Evolutionary conservation across 2,113 vertebrate species (phyloP).

Genomic region (Hylia prasina): DNA sequence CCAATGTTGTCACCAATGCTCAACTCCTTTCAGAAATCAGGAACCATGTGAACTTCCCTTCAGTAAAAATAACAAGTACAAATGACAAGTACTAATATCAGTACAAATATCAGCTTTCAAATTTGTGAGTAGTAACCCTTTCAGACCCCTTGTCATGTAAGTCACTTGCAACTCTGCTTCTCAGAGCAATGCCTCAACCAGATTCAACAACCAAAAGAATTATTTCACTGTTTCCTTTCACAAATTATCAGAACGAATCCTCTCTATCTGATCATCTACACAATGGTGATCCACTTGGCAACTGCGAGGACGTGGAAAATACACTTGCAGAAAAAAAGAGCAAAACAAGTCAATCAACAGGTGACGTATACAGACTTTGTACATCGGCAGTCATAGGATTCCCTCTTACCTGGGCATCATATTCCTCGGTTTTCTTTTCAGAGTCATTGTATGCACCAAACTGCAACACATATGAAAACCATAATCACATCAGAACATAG

Average conservation of each 20-base stretch:
- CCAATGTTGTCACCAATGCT: not conserved
- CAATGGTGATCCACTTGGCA: not conserved
- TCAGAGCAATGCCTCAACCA: not conserved
- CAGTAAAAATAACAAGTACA: not conserved
- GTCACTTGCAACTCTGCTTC: not conserved
- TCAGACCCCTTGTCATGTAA: not conserved
- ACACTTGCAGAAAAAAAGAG: not conserved
- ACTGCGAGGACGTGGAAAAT: not conserved
- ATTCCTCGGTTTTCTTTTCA: conserved; percentile 90
- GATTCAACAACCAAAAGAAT: not conserved
- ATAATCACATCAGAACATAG: not conserved
- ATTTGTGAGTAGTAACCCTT: not conserved
- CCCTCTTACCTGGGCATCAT: conserved; percentile 87
- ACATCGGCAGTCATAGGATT: not conserved
- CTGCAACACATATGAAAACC: conserved; percentile 61
- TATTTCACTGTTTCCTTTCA: not conserved
- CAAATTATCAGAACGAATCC: not conserved
- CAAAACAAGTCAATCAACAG: not conserved
- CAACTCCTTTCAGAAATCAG: not conserved
- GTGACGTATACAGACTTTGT: not conserved
- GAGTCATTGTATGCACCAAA: conserved; percentile 89
- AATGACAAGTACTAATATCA: not conserved
- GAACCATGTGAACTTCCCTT: not conserved
- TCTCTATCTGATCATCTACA: not conserved
- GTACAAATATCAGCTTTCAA: not conserved